Evolutionary conservation across 2,888 invertebrate genomes (phyloP), one percentile per base, ranked within the genome.

Genomic region (Drosophila aldrichi): DNA sequence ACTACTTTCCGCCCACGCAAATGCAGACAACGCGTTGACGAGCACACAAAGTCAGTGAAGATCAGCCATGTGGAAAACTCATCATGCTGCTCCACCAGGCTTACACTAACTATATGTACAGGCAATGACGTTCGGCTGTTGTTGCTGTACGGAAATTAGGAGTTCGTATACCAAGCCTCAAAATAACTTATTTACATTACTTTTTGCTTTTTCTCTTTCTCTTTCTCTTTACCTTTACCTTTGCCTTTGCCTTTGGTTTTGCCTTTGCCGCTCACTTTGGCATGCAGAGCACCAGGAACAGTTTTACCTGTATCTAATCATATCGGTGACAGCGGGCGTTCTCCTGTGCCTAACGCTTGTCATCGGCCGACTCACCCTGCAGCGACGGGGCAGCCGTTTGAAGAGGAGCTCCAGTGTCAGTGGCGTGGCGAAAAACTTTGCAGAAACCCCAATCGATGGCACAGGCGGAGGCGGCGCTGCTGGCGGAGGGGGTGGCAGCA

Each of bases 241-340:
- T 52, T 36, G 20, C 51, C 16, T 51, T 36, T 22, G 60, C 38
- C 34, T 25, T 25, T 25, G 25, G 1, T 7, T 25, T 25, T 25
- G 34, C 51, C 20, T 52, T 22, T 36, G 60, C 34, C 34, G 32
- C 48, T 52, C 34, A 46, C 10, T 76, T 61, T 32, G 18, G 36
- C 36, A 56, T 48, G 29, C 89, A 93, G 93, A 93, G 70, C 91
- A 93, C 73, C 92, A 93, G 81, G 92, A 93, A 71, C 91, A 96
- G 81, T 95, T 97, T 92, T 96, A 97, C 93, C 94, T 97, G 65
- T 97, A 97, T 94, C 94, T 97, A 91, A 95, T 96, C 78, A 95
- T 97, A 77, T 96, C 96, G 74, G 95, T 96, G 46, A 95, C 96
- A 32, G 95, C 95, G 18, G 95, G 96, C 16, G 93, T 97, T 36